These are phyloP conservation scores for Pterostichus niger DNA, from an alignment of 2,888 invertebrate species.

Conservation along the genomic window DNA sequence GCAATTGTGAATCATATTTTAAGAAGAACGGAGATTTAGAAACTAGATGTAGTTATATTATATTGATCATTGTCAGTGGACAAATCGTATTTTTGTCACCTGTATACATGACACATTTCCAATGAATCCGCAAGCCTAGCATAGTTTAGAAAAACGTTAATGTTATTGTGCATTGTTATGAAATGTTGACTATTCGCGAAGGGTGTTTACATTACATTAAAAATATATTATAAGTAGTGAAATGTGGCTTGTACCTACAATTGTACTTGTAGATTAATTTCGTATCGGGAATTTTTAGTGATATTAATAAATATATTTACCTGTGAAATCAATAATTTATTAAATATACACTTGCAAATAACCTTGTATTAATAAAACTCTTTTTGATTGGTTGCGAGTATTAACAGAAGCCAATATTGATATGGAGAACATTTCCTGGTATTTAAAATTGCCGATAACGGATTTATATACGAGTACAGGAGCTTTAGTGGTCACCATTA, in stretches of 20 bases:
- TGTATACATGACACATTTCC: constrained; percentile 42
- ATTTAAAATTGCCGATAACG: constrained; percentile 18
- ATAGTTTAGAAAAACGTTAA: constrained; percentile 57
- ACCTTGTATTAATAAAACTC: too few species aligned
- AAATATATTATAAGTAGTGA: constrained; percentile 37
- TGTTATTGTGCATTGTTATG: constrained; percentile 64
- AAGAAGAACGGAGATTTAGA: constrained; percentile 46
- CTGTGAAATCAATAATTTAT: too few species aligned
- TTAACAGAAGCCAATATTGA: not conserved
- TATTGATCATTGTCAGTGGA: constrained; percentile 30
- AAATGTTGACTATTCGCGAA: constrained; percentile 59
- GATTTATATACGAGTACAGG: not conserved
- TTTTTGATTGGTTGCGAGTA: too few species aligned
- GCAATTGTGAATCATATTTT: constrained; percentile 24
- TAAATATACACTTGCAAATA: too few species aligned
- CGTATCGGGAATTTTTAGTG: constrained; percentile 16
- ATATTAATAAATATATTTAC: too few species aligned
- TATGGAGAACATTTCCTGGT: not conserved
- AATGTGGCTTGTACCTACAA: constrained; percentile 52
- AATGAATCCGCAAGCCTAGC: constrained; percentile 57
- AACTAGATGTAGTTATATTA: constrained; percentile 13
- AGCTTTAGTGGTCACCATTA: constrained; percentile 51
- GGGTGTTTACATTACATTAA: constrained; percentile 57
- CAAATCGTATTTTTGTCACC: constrained; percentile 31
- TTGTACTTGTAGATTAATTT: constrained; percentile 31